Conservation (phyloP, 2,888 invertebrate genomes). For the Cataglyphis altisquamis region DNA sequence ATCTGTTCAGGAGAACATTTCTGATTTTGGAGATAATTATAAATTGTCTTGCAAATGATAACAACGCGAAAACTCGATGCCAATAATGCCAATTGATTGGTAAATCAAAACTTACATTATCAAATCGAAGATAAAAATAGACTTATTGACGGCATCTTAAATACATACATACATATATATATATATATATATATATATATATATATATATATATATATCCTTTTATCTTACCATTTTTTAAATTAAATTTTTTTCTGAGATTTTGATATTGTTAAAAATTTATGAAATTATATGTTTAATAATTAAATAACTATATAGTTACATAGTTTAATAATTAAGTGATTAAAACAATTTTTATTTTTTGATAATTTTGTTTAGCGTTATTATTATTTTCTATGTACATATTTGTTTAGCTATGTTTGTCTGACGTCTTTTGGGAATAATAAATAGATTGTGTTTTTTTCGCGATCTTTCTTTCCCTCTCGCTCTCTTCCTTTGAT, state of each 20-base stretch:
- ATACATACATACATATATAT: neutral
- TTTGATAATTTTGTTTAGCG: neutral
- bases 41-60: constrained; percentile 31
- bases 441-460: constrained; percentile 39
- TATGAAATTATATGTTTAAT: neutral
- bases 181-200: no score
- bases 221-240: neutral
- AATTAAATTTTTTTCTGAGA: neutral
- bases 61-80: neutral
- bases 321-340: neutral
- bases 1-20: neutral
- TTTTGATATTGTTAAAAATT: neutral
- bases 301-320: neutral
- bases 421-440: constrained; percentile 4
- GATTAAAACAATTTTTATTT: neutral
- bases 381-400: neutral
- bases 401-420: neutral
- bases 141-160: constrained; percentile 11
- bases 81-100: neutral
- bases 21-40: constrained; percentile 42
- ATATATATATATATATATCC: neutral
- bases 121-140: constrained; percentile 1
- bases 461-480: neutral
- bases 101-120: constrained; percentile 14
- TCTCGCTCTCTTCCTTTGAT: constrained; percentile 5